phyloP scores from a whole-genome alignment of 1,140 invertebrate genomes.

The Temnothorax curvispinosus region DNA sequence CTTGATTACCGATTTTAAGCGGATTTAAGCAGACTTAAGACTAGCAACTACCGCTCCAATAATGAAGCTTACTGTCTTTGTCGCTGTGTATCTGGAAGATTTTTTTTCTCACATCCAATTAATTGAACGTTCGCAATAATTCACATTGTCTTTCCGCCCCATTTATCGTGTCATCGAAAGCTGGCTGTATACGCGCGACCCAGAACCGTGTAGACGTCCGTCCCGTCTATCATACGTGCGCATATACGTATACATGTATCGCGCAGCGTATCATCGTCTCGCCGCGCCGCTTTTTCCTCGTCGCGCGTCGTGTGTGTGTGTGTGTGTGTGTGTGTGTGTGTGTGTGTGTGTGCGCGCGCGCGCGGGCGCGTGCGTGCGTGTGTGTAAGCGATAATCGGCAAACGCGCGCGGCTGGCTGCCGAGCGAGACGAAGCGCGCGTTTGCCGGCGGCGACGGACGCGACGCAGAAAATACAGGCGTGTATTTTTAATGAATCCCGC shows the following conservation, averaged over 20 bases:
- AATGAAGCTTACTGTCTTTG: not conserved
- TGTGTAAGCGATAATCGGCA: conserved; percentile 74
- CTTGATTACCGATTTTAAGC: not conserved
- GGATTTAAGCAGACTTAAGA: not conserved
- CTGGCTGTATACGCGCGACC: not conserved
- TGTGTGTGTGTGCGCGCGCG: conserved; percentile 14
- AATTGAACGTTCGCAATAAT: conserved; percentile 25
- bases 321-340: conserved; percentile 46
- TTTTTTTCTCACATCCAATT: not conserved
- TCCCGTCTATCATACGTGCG: not conserved
- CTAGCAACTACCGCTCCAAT: too few species aligned
- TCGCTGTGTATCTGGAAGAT: not conserved
- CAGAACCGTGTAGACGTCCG: conserved; percentile 8
- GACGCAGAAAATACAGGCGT: conserved; percentile 73
- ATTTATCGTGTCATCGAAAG: conserved; percentile 31
- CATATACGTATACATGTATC: not conserved
- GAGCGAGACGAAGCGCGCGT: conserved; percentile 29
- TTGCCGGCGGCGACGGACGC: conserved; percentile 46
- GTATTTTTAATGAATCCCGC: conserved; percentile 54
- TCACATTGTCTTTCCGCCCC: conserved; percentile 20
- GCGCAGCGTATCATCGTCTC: not conserved
- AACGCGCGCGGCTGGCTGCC: conserved; percentile 53
- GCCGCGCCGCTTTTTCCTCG: conserved; percentile 45
- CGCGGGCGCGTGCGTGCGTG: not conserved
- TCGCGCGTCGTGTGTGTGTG: conserved; percentile 41